A percentile compares a stretch with the other conserved stretches of the same genome.
phyloP scores from a whole-genome alignment of 2,113 vertebrate genomes.

The Rallus limicola region DNA sequence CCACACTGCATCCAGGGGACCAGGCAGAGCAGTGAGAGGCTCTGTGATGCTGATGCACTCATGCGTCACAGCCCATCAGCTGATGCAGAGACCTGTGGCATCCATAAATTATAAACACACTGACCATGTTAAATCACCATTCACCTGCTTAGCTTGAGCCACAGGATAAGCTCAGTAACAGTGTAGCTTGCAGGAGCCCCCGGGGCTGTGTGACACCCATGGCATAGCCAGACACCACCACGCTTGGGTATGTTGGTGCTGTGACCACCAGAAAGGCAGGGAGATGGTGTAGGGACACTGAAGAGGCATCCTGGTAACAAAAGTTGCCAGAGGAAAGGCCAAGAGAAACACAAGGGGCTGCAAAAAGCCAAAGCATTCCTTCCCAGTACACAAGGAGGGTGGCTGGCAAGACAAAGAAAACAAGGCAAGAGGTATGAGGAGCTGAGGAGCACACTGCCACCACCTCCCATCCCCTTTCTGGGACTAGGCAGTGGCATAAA shows the following conservation, averaged over 20 bases:
- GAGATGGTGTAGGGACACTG: background rate
- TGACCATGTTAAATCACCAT: background rate
- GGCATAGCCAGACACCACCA: background rate
- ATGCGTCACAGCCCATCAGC: accelerated
- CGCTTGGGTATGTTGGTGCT: accelerated
- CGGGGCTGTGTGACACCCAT: background rate
- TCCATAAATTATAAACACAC: background rate
- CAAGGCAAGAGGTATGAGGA: background rate
- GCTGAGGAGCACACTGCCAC: background rate
- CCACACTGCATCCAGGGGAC: background rate
- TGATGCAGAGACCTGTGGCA: accelerated
- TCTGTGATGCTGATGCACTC: background rate
- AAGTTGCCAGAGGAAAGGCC: background rate
- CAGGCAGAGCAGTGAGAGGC: accelerated
- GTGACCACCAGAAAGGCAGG: background rate
- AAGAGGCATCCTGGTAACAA: background rate
- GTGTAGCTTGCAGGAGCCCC: background rate
- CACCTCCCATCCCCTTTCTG: background rate
- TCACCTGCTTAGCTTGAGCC: background rate
- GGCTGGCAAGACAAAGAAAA: background rate
- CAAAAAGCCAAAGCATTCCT: background rate
- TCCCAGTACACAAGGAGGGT: background rate
- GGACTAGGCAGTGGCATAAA: background rate
- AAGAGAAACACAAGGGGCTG: background rate
- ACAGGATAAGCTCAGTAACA: background rate